phyloP scores from a whole-genome alignment of 2,888 invertebrate species.

The Antheraea assamensis region DNA sequence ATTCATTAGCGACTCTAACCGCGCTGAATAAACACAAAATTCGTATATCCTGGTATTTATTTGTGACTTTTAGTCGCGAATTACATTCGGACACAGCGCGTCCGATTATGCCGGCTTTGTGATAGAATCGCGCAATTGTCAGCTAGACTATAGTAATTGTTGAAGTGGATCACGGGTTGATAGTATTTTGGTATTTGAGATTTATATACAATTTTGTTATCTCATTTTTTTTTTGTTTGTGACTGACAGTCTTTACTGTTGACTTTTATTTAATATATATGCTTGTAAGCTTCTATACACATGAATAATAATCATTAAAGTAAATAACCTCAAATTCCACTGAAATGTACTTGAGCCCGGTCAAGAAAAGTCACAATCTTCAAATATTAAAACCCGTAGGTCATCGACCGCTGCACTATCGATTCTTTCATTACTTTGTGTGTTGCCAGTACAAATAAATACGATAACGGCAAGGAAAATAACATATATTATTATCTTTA shows the following conservation, averaged over 20 bases:
- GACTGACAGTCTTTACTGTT: no score
- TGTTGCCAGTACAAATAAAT: slow-evolving; percentile 67
- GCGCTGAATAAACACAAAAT: slow-evolving; percentile 34
- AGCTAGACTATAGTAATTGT: slow-evolving; percentile 81
- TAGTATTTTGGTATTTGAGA: slow-evolving; percentile 18
- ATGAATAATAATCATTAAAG: no score
- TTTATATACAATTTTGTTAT: slow-evolving; percentile 15
- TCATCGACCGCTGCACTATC: slow-evolving; percentile 41
- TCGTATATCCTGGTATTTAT: slow-evolving; percentile 18
- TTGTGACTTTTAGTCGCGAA: background rate
- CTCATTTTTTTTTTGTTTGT: background rate
- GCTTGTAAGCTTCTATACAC: no score
- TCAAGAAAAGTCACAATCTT: slow-evolving; percentile 11
- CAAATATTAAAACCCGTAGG: slow-evolving; percentile 22
- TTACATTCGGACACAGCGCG: slow-evolving; percentile 51
- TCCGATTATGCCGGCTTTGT: slow-evolving; percentile 80
- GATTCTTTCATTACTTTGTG: slow-evolving; percentile 37
- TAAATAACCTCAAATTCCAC: background rate
- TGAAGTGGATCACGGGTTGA: slow-evolving; percentile 21
- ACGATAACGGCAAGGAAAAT: slow-evolving; percentile 70
- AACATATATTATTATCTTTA: slow-evolving; percentile 60
- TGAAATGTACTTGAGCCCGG: background rate
- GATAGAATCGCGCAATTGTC: slow-evolving; percentile 80
- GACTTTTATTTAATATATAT: no score
- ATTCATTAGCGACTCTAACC: slow-evolving; percentile 28